Percentiles rank a stretch among this genome's conserved stretches.
Evolutionary conservation across 2,888 invertebrate species (phyloP).

Genomic region (Strigamia crassipes): DNA sequence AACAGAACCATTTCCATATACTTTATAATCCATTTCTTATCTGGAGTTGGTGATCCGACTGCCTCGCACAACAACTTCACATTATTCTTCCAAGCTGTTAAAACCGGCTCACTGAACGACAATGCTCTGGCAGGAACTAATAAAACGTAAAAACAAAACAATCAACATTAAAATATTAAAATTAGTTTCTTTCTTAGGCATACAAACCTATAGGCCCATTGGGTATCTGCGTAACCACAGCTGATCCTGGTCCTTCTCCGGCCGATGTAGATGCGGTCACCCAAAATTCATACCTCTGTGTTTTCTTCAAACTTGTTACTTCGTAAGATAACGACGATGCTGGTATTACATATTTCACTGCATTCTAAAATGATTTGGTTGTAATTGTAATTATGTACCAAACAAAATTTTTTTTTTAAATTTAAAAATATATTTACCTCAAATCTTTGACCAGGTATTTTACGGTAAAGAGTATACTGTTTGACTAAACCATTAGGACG

Average conservation of each 20-base stretch:
- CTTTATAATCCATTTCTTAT: conserved; percentile 72
- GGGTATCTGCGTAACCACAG: conserved; percentile 55
- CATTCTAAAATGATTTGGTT: conserved; percentile 30
- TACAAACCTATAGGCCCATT: conserved; percentile 53
- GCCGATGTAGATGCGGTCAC: conserved; percentile 59
- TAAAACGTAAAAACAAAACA: conserved; percentile 52
- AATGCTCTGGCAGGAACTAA: conserved; percentile 91
- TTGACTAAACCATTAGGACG: conserved; percentile 91
- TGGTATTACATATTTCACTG: conserved; percentile 43
- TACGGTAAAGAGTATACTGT: conserved; percentile 87
- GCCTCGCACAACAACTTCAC: conserved; percentile 88
- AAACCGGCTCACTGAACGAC: conserved; percentile 80
- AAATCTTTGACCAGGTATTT: conserved; percentile 44
- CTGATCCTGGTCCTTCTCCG: conserved; percentile 58
- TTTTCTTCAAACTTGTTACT: conserved; percentile 54
- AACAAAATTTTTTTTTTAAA: background rate
- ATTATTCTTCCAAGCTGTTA: conserved; percentile 73
- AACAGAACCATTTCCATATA: background rate
- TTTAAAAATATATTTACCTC: conserved; percentile 22
- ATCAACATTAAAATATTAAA: background rate
- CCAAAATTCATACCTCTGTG: conserved; percentile 57
- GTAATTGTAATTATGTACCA: background rate
- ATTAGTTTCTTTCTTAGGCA: background rate
- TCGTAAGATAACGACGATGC: conserved; percentile 50
- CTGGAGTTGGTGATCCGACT: conserved; percentile 90